Evolutionary conservation across 2,888 invertebrate species (phyloP), one percentile per base, ranked within the genome.

Genomic region (Drosophila rellima): DNA sequence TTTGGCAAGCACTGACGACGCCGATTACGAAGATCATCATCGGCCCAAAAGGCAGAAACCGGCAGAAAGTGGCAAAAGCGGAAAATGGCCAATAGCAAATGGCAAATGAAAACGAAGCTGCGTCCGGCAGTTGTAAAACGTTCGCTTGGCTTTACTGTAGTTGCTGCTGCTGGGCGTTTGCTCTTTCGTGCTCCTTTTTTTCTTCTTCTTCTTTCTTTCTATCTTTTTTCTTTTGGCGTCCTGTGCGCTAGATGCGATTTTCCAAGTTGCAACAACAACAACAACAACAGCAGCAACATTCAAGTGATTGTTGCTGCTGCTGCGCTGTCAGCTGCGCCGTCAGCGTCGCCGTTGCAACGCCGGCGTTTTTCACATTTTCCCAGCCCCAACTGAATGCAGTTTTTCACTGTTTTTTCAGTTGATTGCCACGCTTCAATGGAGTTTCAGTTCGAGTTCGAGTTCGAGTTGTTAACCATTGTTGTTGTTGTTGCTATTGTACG

Each of bases 341-440:
- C 33, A 18, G 4, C 52, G 73, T 56, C 33, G 55, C 54, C 26
- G 56, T 31, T 18, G 56, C 61, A 57, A 13, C 52, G 73, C 63
- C 59, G 69, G 51, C 80, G 50, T 60, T 51, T 74, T 74, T 63
- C 52, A 60, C 62, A 66, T 67, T 77, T 79, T 71, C 64, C 63
- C 66, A 67, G 66, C 61, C 44, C 56, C 68, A 74, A 55, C 59
- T 59, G 61, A 60, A 72, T 76, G 72, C 68, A 68, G 73, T 72
- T 83, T 88, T 86, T 80, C 80, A 68, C 69, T 72, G 60, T 69
- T 76, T 73, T 80, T 67, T 81, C 78, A 78, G 81, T 82, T 74
- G 80, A 78, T 80, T 89, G 88, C 86, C 85, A 91, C 90, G 91
- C 91, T 91, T 89, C 90, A 89, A 87, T 91, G 91, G 84, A 83